Percentiles rank a stretch among this genome's conserved stretches.
phyloP scores from a whole-genome alignment of 1,140 invertebrate species.

The Drosophila ironensis region DNA sequence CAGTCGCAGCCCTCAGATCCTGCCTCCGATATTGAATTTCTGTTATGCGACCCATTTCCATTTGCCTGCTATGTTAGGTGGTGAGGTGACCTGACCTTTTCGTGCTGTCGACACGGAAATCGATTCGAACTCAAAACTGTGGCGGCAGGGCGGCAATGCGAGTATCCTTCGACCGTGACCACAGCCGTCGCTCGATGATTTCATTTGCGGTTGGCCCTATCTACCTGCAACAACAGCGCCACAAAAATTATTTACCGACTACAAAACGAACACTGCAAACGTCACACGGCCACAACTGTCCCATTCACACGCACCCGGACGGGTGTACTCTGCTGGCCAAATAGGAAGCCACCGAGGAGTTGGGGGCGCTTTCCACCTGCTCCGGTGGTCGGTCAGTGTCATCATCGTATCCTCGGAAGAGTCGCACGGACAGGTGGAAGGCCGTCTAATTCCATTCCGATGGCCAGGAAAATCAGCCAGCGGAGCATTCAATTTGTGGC shows the following conservation, averaged over 20 bases:
- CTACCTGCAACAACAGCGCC: slow-evolving; percentile 47
- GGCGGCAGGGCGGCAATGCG: too few relatives aligned
- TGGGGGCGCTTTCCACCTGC: slow-evolving; percentile 55
- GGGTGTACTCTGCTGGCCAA: too few relatives aligned
- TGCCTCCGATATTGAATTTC: slow-evolving; percentile 44
- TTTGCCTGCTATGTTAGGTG: background rate
- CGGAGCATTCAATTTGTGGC: slow-evolving; percentile 49
- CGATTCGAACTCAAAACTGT: slow-evolving; percentile 58
- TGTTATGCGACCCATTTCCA: background rate
- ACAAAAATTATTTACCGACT: slow-evolving; percentile 30
- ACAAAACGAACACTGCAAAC: slow-evolving; percentile 19
- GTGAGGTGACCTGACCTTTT: slow-evolving; percentile 15
- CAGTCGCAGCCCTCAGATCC: slow-evolving; percentile 22
- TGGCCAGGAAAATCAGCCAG: slow-evolving; percentile 12
- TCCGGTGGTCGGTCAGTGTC: slow-evolving; percentile 54
- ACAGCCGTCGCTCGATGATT: slow-evolving; percentile 63
- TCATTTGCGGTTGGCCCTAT: slow-evolving; percentile 60
- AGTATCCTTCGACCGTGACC: slow-evolving; percentile 68
- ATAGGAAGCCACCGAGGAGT: background rate
- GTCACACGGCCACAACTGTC: slow-evolving; percentile 33
- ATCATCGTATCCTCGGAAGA: slow-evolving; percentile 50
- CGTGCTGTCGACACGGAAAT: slow-evolving; percentile 41
- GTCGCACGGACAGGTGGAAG: slow-evolving; percentile 60
- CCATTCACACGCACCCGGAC: slow-evolving; percentile 63
- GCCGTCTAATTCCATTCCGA: slow-evolving; percentile 30